Evolutionary conservation across 1,140 invertebrate genomes (phyloP).

Genomic region (Aporrectodea caliginosa): DNA sequence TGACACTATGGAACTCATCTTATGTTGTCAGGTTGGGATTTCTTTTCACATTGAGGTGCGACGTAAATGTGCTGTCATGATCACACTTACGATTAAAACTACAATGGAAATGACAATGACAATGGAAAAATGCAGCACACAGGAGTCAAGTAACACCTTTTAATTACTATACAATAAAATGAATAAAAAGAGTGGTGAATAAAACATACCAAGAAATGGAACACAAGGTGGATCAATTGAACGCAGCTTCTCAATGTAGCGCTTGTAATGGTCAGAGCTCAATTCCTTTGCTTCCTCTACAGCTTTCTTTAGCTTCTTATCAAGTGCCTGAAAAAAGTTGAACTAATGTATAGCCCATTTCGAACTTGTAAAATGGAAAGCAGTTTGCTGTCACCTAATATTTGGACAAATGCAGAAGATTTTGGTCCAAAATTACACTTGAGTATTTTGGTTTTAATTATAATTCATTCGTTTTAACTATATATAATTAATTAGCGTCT

Average conservation of each 20-base stretch:
- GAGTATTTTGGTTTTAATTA: no score
- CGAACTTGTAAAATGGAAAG: no score
- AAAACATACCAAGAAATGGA: slow-evolving; percentile 83
- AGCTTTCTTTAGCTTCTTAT: slow-evolving; percentile 70
- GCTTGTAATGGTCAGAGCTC: slow-evolving; percentile 81
- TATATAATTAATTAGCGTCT: no score
- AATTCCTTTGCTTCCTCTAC: slow-evolving; percentile 85
- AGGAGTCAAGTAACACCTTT: neutral
- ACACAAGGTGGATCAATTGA: slow-evolving; percentile 99
- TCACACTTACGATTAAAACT: neutral
- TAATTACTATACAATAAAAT: neutral
- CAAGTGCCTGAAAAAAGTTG: slow-evolving; percentile 62
- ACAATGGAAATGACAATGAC: neutral
- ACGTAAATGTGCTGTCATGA: no score
- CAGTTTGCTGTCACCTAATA: no score
- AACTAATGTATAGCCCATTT: no score
- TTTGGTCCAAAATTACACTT: no score
- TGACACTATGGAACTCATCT: no score
- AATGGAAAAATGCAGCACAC: neutral
- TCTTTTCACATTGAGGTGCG: no score
- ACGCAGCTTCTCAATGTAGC: slow-evolving; percentile 84
- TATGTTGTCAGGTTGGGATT: no score
- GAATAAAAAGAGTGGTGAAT: neutral
- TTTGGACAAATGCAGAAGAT: no score
- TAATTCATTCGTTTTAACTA: no score